Base-by-base conservation (phyloP, 2,797 vertebrate genomes). In the Melanogrammus aeglefinus region DNA sequence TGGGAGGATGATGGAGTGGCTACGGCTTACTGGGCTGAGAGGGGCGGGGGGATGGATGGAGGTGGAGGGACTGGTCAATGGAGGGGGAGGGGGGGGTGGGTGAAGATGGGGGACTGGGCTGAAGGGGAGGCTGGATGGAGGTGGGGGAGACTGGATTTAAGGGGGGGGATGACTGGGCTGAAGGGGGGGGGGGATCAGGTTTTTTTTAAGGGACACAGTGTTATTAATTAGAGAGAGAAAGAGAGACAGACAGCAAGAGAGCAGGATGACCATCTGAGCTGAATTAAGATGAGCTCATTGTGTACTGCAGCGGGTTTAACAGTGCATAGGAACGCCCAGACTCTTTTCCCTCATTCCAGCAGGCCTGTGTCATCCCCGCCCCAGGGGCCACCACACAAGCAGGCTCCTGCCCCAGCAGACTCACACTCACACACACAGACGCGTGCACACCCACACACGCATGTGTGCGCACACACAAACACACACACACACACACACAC, bases 261-360 rank as follows among this genome's bases (percentile, higher is more conserved):
- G 91, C 91, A 92, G 92, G 90, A 94, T 92, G 93, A 95, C 94
- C 95, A 95, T 95, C 94, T 96, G 94, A 95, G 91, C 94, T 95
- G 94, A 95, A 95, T 95, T 95, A 95, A 91, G 93, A 94, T 95
- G 95, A 96, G 93, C 94, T 96, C 94, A 95, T 95, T 94, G 94
- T 95, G 94, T 95, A 95, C 92, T 92, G 93, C 91, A 88, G 88
- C 89, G 89, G 93, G 92, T 95, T 95, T 94, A 95, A 95, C 94
- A 94, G 94, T 93, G 94, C 91, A 91, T 92, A 95, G 94, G 93
- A 96, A 96, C 94, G 94, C 95, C 94, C 94, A 94, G 92, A 88
- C 92, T 92, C 92, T 94, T 92, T 94, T 94, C 94, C 93, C 93
- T 95, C 95, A 95, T 95, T 95, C 95, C 95, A 95, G 88, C 86